Conservation (phyloP, 2,797 vertebrate genomes). For the Trachops cirrhosus region DNA sequence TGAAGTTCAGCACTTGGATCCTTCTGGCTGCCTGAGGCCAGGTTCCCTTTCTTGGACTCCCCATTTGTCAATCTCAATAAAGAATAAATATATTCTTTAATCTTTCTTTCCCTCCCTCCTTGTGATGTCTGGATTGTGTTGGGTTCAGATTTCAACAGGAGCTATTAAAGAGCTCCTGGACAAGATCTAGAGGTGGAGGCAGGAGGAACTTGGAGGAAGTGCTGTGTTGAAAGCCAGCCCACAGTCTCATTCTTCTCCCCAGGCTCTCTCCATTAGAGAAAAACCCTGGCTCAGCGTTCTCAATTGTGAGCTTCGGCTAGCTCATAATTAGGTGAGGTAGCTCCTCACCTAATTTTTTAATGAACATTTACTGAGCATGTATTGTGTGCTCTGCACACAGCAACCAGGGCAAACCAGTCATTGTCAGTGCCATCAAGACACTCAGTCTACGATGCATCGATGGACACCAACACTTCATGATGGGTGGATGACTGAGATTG, state of each 20-base stretch:
- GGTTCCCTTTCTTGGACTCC: background rate
- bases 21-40: background rate
- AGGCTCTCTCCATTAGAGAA: background rate
- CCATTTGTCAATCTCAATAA: background rate
- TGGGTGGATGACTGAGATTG: background rate
- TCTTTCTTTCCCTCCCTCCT: background rate
- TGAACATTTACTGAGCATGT: background rate
- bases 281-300: background rate
- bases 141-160: constrained; percentile 50
- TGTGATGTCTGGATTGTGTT: constrained; percentile 47
- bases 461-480: background rate
- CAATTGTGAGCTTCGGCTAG: background rate
- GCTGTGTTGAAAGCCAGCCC: background rate
- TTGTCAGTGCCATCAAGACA: background rate
- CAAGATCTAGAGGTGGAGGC: background rate
- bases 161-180: constrained; percentile 33
- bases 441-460: background rate
- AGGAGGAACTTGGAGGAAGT: background rate
- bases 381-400: background rate
- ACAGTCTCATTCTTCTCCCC: background rate
- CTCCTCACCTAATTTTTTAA: background rate
- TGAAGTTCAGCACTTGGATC: background rate
- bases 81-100: constrained; percentile 8
- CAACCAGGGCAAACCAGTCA: constrained; percentile 5
- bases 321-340: too few relatives aligned